phyloP scores from a whole-genome alignment of 2,888 invertebrate genomes.

The Meiosimyza platycephala region DNA sequence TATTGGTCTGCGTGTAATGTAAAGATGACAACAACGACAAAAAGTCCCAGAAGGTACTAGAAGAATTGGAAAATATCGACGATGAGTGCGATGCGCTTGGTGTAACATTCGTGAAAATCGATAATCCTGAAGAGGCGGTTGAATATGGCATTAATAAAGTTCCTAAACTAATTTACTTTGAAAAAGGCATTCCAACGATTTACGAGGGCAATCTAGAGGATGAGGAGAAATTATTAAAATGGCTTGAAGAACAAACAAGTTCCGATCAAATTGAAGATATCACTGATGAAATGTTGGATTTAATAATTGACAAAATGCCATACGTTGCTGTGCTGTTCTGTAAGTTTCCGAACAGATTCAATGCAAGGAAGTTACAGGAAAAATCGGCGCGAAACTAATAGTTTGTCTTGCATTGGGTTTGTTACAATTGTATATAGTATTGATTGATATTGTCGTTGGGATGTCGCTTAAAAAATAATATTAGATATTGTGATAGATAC shows the following conservation, averaged over 20 bases:
- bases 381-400: neutral
- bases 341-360: conserved; percentile 69
- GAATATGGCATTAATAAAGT: conserved; percentile 92
- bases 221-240: conserved; percentile 87
- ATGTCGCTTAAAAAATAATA: too few relatives aligned
- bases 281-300: conserved; percentile 93
- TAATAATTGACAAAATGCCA: conserved; percentile 87
- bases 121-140: conserved; percentile 88
- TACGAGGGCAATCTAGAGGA: conserved; percentile 89
- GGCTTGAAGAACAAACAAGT: conserved; percentile 86
- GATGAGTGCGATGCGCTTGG: conserved; percentile 91
- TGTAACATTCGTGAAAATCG: conserved; percentile 92
- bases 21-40: conserved; percentile 90
- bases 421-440: neutral
- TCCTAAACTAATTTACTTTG: conserved; percentile 86
- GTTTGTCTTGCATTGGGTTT: conserved; percentile 1
- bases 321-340: conserved; percentile 92
- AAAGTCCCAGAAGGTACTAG: conserved; percentile 85
- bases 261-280: conserved; percentile 94
- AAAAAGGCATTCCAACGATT: conserved; percentile 79
- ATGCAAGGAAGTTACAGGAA: neutral
- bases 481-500: too few relatives aligned
- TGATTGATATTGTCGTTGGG: neutral
- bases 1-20: conserved; percentile 10
- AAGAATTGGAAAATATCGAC: conserved; percentile 92